Conservation (phyloP, 2,797 vertebrate genomes). For the Sebastes aleutianus region DNA sequence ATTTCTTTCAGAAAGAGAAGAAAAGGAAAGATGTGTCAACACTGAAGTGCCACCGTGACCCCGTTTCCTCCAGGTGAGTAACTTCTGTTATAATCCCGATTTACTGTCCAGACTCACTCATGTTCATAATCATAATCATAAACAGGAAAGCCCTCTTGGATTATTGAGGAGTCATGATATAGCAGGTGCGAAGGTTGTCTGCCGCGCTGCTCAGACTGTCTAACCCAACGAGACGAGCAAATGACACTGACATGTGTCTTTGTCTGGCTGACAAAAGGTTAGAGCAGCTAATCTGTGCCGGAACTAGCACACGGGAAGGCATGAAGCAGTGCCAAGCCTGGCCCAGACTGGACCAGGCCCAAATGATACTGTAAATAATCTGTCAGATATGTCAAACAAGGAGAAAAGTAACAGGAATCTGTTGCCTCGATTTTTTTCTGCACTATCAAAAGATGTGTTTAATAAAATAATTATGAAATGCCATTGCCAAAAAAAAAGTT, state of each 20-base stretch:
- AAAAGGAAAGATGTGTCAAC: background rate
- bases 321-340: background rate
- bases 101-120: conserved; percentile 12
- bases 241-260: background rate
- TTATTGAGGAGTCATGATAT: conserved; percentile 29
- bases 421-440: background rate
- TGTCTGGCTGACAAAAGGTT: conserved; percentile 45
- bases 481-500: background rate
- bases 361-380: background rate
- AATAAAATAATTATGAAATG: background rate
- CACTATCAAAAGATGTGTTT: background rate
- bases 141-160: conserved; percentile 27
- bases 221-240: conserved; percentile 7
- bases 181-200: conserved; percentile 38
- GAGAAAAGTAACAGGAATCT: background rate
- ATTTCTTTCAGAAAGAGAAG: conserved; percentile 69
- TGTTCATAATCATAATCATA: conserved; percentile 8
- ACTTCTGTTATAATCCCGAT: background rate
- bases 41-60: background rate
- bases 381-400: background rate
- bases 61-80: background rate
- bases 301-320: conserved; percentile 7
- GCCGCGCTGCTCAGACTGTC: conserved; percentile 53
- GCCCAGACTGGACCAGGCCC: background rate
- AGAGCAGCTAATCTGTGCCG: conserved; percentile 29